Evolutionary conservation across 2,888 invertebrate species (phyloP), one percentile per base, ranked within the genome.

Genomic region (Lochmaea capreae): DNA sequence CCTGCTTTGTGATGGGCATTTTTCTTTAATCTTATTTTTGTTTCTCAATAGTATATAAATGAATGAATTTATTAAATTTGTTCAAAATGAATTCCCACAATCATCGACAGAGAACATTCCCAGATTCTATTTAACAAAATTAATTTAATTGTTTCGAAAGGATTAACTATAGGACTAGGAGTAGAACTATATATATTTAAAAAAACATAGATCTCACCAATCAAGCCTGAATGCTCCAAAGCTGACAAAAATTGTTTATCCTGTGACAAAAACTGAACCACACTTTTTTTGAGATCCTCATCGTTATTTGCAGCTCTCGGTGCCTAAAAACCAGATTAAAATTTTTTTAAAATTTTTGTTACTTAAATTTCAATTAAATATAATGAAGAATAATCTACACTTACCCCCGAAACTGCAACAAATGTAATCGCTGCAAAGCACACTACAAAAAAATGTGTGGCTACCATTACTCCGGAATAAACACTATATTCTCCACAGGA

Each of bases 241-340:
- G 79, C 78, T 59, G 71, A 43, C n/a, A 81, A 67, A 46, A 85
- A 77, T 73, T 85, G 81, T 73, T 81, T 79, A 74, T 87, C 86
- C 73, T 86, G 84, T 46, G 83, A 78, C 2, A 87, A 78, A 70
- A 87, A 87, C 76, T 86, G 83, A 11, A 81, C 83, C 18, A 87
- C 83, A 58, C 81, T 84, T 46, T 83, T 80, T 49, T 81, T 78
- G 26, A 87, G 76, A 49, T 86, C 78, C 49, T 76, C 82, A 73
- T 81, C 78, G 12, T 67, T 72, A 33, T 77, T 73, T 14, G 78
- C 68, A 12, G 80, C 77, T 67, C 68, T 77, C 8, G 82, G 82
- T 43, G 81, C 81, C 83, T 83, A 42, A 52, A 49, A 26, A 59
- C 18, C 46, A 65, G 49, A 72, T 57, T 61, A 39, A 52, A 1